phyloP scores from a whole-genome alignment of 2,888 invertebrate species.

The Endotricha flammealis region DNA sequence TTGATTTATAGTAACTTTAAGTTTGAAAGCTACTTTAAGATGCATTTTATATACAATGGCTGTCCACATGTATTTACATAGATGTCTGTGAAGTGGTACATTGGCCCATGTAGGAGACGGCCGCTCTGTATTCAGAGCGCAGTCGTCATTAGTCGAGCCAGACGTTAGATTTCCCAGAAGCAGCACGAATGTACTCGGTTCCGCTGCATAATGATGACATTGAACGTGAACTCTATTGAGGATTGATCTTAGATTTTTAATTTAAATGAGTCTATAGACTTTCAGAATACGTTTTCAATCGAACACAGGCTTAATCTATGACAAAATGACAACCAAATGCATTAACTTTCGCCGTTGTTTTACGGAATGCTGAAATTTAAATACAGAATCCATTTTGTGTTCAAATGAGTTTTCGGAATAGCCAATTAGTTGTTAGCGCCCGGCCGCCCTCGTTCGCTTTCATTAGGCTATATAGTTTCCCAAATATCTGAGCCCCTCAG shows the following conservation, averaged over 20 bases:
- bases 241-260: constrained; percentile 31
- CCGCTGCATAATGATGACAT: constrained; percentile 64
- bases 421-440: constrained; percentile 79
- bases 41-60: constrained; percentile 6
- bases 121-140: constrained; percentile 66
- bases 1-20: constrained; percentile 59
- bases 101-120: constrained; percentile 29
- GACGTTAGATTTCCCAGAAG: constrained; percentile 67
- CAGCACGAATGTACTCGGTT: constrained; percentile 44
- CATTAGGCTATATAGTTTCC: constrained; percentile 78
- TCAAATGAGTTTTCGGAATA: constrained; percentile 78
- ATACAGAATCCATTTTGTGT: constrained; percentile 78
- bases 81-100: constrained; percentile 16
- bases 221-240: constrained; percentile 40
- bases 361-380: constrained; percentile 75
- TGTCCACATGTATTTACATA: constrained; percentile 1
- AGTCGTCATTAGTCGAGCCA: constrained; percentile 65
- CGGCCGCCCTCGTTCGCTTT: constrained; percentile 75
- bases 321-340: constrained; percentile 57
- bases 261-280: not conserved
- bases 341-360: constrained; percentile 72
- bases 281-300: not conserved
- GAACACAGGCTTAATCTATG: constrained; percentile 35
- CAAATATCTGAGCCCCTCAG: constrained; percentile 72
- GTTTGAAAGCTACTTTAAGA: constrained; percentile 14